Evolutionary conservation across 2,888 invertebrate species (phyloP), one percentile per base, ranked within the genome.

Genomic region (Notocelia uddmanniana): DNA sequence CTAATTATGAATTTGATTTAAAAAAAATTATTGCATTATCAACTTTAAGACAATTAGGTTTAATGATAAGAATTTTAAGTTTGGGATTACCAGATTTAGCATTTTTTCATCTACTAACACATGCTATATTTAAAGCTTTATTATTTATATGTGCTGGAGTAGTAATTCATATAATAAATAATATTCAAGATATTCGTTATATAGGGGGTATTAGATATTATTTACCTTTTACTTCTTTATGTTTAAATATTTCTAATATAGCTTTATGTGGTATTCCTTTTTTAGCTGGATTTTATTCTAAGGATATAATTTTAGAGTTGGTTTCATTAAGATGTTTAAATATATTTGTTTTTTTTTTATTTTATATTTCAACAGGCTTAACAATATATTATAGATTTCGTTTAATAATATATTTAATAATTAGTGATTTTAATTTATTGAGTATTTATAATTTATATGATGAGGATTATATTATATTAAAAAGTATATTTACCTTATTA

Each of bases 11-110:
- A 74, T 95, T 89, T 94, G 96, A 96, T 92, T 93, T 96, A 83
- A 97, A 97, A 88, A 97, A 96, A 92, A 96, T 96, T 95, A 96
- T 97, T 96, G 96, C 96, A 83, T 92, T 96, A 82, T 96, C 96
- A 0, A 96, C 96, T 77, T 94, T 97, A 88, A 96, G 96, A 1
- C 97, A 97, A 83, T 91, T 97, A 84, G 96, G 96, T 0, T 93
- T 97, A 84, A 96, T 97, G 94, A 95, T 96, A 86, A 94, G 95
- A 88, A 93, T 94, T 89, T 92, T 96, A 85, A 93, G 93, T 1
- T 85, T 95, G 79, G 94, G 95, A 0, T 88, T 93, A 74, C 81
- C 83, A 76, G 85, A 93, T 74, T 91, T 96, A 81, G 94, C 95
- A 79, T 96, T 96, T 94, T 96, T 96, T 94, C 96, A 96, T 95